A percentile compares a stretch with the other conserved stretches of the same genome.
Evolutionary conservation across 2,888 invertebrate species (phyloP).

Genomic region (Embidobia sp.): DNA sequence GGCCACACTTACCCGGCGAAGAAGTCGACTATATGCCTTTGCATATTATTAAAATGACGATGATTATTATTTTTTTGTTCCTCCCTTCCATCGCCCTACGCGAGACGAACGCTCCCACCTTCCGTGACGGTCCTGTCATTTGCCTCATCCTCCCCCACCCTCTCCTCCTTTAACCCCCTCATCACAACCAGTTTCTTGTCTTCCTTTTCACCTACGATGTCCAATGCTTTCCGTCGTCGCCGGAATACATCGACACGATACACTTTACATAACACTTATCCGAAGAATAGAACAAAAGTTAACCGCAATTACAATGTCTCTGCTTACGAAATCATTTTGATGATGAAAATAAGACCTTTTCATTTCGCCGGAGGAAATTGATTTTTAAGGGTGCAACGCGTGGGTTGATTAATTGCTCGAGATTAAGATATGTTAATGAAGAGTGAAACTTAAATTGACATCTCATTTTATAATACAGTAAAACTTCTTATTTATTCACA

Average conservation of each 20-base stretch:
- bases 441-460: too few species aligned
- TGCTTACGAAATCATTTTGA: background rate
- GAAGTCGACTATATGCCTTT: constrained; percentile 76
- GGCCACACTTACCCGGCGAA: constrained; percentile 80
- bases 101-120: constrained; percentile 55
- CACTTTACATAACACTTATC: constrained; percentile 31
- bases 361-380: too few species aligned
- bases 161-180: constrained; percentile 20
- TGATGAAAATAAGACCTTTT: background rate
- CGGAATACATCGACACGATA: constrained; percentile 16
- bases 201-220: constrained; percentile 65
- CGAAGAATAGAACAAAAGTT: constrained; percentile 14
- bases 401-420: too few species aligned
- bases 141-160: constrained; percentile 30
- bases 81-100: constrained; percentile 59
- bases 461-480: too few species aligned
- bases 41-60: constrained; percentile 82
- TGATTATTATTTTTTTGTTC: constrained; percentile 81
- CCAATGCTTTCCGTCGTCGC: constrained; percentile 38
- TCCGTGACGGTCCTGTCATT: constrained; percentile 42
- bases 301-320: background rate
- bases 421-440: too few species aligned
- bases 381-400: too few species aligned
- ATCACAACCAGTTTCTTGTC: constrained; percentile 50
- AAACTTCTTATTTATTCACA: too few species aligned